Conservation (phyloP, 1,140 invertebrate genomes). For the Pararge aegeria region DNA sequence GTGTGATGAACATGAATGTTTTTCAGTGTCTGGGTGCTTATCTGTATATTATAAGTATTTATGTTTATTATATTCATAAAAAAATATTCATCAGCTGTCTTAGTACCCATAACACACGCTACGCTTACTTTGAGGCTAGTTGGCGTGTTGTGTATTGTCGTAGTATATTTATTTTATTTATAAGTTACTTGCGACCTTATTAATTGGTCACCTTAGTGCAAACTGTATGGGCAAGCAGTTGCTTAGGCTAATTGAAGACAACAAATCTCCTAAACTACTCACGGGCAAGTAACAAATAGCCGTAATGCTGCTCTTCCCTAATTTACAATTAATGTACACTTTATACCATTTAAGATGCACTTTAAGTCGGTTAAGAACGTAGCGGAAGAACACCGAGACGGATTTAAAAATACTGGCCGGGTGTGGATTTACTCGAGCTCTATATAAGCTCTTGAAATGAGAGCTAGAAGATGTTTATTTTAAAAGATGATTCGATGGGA, state of each 20-base stretch:
- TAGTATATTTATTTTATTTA: no score
- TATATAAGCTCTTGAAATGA: conserved; percentile 1
- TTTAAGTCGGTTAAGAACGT: conserved; percentile 18
- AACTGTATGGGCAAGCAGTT: conserved; percentile 9
- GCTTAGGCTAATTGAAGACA: conserved; percentile 20
- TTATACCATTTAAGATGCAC: conserved; percentile 23
- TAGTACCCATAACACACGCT: no score
- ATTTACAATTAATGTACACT: conserved; percentile 29
- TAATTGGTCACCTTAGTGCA: not conserved
- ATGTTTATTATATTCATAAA: no score
- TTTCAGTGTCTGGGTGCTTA: no score
- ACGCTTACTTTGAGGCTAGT: no score
- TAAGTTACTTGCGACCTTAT: not conserved
- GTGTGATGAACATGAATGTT: no score
- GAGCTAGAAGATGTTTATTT: no score
- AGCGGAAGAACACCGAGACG: conserved; percentile 1
- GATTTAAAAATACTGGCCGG: conserved; percentile 1
- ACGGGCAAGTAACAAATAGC: conserved; percentile 17
- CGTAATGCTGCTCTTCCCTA: conserved; percentile 13
- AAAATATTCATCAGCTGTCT: no score
- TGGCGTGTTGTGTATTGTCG: no score
- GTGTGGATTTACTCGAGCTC: not conserved
- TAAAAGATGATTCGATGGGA: no score
- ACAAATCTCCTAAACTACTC: conserved; percentile 18
- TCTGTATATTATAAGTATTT: no score